Conservation (phyloP, 1,140 invertebrate genomes). For the Argopecten irradians region DNA sequence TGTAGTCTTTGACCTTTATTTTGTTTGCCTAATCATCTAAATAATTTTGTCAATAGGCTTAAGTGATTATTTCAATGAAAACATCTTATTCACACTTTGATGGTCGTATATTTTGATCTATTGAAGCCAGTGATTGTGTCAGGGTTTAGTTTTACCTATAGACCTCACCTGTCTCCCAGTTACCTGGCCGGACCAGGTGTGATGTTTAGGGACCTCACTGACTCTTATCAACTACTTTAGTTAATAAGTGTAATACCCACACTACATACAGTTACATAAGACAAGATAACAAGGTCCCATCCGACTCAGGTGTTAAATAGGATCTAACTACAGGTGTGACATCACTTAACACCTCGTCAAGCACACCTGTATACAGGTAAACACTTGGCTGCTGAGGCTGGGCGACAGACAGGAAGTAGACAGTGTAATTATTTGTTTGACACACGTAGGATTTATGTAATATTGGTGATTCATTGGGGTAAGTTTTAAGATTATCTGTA, state of each 20-base stretch:
- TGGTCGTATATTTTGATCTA: neutral
- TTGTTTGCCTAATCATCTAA: neutral
- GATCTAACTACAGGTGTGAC: neutral
- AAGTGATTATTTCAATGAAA: neutral
- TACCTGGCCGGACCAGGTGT: neutral
- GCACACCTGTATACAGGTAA: neutral
- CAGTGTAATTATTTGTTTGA: no score
- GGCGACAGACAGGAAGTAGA: neutral
- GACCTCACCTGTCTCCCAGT: neutral
- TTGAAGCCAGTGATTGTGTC: neutral
- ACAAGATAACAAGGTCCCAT: neutral
- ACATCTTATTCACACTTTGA: conserved; percentile 10
- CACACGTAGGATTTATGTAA: neutral
- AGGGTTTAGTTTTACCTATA: neutral
- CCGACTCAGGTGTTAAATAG: neutral
- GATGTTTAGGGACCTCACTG: neutral
- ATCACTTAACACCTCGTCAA: neutral
- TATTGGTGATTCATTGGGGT: neutral
- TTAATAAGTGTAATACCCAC: conserved; percentile 17
- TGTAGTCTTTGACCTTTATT: neutral
- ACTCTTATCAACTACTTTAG: neutral
- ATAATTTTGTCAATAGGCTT: conserved; percentile 18
- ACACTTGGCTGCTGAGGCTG: neutral
- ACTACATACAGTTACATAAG: neutral
- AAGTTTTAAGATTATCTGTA: neutral